Evolutionary conservation across 2,888 invertebrate species (phyloP).

Genomic region (Trimorus sp.): DNA sequence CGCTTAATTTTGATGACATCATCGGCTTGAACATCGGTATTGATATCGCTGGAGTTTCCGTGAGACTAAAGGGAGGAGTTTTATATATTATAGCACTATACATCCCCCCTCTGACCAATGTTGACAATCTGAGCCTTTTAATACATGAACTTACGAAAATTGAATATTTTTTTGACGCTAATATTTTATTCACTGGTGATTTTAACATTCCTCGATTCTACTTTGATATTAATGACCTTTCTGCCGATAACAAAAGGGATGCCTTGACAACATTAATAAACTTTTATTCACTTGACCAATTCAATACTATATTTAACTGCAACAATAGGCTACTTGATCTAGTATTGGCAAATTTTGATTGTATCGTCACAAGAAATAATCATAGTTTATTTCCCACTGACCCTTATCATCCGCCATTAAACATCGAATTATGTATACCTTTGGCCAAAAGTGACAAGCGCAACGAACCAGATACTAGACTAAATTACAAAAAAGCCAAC

Average conservation of each 20-base stretch:
- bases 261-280: neutral
- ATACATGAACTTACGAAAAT: too few species aligned
- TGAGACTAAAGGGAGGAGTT: neutral
- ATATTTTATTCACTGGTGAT: too few species aligned
- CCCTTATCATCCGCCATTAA: slow-evolving; percentile 9
- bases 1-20: too few species aligned
- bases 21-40: neutral
- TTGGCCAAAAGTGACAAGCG: too few species aligned
- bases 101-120: neutral
- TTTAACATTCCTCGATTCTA: neutral
- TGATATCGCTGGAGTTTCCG: neutral
- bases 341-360: neutral
- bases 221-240: neutral
- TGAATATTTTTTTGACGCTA: too few species aligned
- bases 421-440: neutral
- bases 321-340: neutral
- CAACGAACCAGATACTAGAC: too few species aligned
- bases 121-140: too few species aligned
- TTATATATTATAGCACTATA: neutral
- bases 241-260: neutral
- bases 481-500: neutral
- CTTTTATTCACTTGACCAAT: neutral
- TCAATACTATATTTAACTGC: neutral
- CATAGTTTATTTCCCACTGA: neutral
- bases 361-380: neutral